Base-by-base conservation (phyloP, 2,888 invertebrate species). In the Diachrysia chrysitis region DNA sequence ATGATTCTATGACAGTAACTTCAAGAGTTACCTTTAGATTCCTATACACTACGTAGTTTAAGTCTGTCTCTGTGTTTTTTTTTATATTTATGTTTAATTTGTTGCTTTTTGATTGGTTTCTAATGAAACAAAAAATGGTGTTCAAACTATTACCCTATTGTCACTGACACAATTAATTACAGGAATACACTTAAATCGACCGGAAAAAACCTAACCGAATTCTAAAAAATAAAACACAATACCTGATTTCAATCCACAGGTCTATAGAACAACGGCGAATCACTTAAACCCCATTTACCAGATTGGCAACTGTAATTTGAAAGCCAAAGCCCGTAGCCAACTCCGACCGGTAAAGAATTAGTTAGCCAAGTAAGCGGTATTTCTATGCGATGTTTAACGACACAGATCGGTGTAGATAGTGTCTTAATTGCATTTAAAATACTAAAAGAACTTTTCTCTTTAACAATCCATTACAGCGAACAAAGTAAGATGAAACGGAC, bases 401-500 rank as follows among this genome's bases (percentile, higher is more conserved):
- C 35, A 21, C 12, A 42, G 12, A 35, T 25, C 46, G 29, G 51
- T 19, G 56, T 53, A 70, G 55, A 75, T 71, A 72, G 73, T 73
- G 59, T 21, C 62, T 63, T 76, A 66, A 81, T 75, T 70, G 68
- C 71, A 69, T 75, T 83, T 69, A 71, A 76, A 77, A 75, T 70
- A 65, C 57, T 46, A 63, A 64, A 66, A 60, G 66, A 76, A 76
- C 68, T 76, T 73, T 69, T 56, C 54, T 48, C 67, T 78, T 76
- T 74, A 81, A 81, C 76, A 81, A 78, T 67, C 81, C 75, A 85
- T 83, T 84, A 83, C 64, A 56, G 65, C 63, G 70, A 51, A 67
- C 76, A 78, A 81, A 82, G 78, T 83, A 72, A 74, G 69, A 69
- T 58, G 62, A 73, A 77, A 74, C 71, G 68, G 71, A 71, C 69